Conservation (phyloP, 2,797 vertebrate species). For the Pyrocephalus nanus region DNA sequence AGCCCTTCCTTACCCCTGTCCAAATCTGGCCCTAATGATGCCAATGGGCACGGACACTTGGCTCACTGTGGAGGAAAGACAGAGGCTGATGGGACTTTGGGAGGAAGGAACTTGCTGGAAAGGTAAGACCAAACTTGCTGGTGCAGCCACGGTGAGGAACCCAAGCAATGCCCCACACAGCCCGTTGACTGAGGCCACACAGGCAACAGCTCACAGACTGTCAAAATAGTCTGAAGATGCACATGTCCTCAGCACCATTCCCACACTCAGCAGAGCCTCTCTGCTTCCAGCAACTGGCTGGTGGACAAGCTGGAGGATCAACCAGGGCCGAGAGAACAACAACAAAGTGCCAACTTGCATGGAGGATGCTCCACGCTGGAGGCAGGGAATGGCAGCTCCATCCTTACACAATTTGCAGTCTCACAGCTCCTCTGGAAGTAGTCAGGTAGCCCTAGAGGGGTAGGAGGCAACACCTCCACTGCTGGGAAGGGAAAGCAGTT, state of each 20-base stretch:
- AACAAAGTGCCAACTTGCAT: background rate
- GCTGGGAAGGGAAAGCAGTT: background rate
- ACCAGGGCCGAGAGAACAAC: background rate
- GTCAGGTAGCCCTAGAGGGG: background rate
- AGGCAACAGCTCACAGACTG: background rate
- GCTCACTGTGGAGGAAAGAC: background rate
- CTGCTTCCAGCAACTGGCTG: background rate
- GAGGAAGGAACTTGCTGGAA: background rate
- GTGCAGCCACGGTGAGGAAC: background rate
- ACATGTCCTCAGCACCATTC: background rate
- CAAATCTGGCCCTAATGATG: rapidly evolving
- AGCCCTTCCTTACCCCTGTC: background rate
- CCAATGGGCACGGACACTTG: background rate
- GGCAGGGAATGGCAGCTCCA: background rate
- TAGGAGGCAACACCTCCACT: background rate
- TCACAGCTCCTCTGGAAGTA: background rate
- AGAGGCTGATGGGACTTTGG: background rate
- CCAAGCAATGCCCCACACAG: background rate
- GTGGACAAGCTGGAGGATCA: background rate
- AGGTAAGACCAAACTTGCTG: background rate
- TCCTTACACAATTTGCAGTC: background rate
- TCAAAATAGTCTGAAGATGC: background rate
- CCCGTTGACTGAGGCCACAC: background rate
- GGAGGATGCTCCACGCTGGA: background rate
- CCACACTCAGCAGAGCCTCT: background rate